phyloP scores from a whole-genome alignment of 2,113 vertebrate species.

The Saimiri boliviensis region DNA sequence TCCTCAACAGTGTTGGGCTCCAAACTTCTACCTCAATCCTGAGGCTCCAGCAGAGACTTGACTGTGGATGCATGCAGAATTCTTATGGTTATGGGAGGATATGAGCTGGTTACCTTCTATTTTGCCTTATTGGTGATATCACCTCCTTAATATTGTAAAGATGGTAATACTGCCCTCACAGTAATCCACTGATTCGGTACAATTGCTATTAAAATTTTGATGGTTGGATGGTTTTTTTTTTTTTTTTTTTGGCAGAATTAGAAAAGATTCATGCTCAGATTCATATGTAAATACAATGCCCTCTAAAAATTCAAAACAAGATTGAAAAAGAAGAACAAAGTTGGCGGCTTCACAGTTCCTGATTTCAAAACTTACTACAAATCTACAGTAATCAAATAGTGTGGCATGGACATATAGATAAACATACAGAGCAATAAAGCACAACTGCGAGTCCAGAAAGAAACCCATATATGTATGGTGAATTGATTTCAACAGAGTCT shows the following conservation, averaged over 20 bases:
- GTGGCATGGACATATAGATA: neutral
- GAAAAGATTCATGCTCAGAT: neutral
- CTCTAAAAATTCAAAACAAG: neutral
- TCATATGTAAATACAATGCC: too few relatives aligned
- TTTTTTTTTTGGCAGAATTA: neutral
- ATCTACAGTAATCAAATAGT: neutral
- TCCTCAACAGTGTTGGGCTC: neutral
- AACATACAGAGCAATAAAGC: rapidly evolving
- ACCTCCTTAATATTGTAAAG: neutral
- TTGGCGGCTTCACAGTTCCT: neutral
- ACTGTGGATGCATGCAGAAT: neutral
- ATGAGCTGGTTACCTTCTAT: neutral
- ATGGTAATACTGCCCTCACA: too few relatives aligned
- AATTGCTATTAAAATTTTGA: rapidly evolving
- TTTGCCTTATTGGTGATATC: neutral
- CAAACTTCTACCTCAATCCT: neutral
- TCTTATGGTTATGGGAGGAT: neutral
- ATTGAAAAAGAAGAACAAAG: neutral
- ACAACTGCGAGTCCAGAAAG: neutral
- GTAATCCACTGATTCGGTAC: neutral
- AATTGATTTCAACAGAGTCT: neutral
- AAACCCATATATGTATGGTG: rapidly evolving
- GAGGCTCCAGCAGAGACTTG: neutral
- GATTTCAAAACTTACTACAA: neutral
- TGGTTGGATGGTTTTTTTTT: too few relatives aligned